Evolutionary conservation across 2,888 invertebrate species (phyloP), one percentile per base, ranked within the genome.

Genomic region (Oxystoma pomonae): DNA sequence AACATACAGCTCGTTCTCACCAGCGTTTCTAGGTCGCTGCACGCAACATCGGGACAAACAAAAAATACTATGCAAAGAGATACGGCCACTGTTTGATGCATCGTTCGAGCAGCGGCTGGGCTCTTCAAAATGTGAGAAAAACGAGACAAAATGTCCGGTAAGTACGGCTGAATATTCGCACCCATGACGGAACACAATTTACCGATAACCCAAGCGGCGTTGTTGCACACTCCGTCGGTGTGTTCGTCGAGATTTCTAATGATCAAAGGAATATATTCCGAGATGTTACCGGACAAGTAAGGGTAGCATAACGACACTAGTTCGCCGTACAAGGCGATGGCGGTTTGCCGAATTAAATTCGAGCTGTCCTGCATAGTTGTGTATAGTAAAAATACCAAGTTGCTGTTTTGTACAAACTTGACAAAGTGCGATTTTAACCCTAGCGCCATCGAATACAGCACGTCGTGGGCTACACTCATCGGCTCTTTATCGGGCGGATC

Each of bases 51-150:
- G 81, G 98, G 96, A 88, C 98, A 98, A 85, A 97, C 96, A 87
- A 92, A 94, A 87, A 98, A 98, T 86, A 99, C 92, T 84, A 98
- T 96, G 88, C 99, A 98, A 86, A 99, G 94, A 85, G 98, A 97
- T 84, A 99, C 97, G 84, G 98, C 98, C 80, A 98, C 98, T 78
- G 99, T 99, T 85, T 99, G 98, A 75, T 98, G 87, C 72, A 99
- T 86, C 3, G 98, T 98, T 84, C 98, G 96, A 50, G 98, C 96
- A 63, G 96, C 95, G 80, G 93, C 94, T 62, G 92, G 91, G 76
- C 91, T 89, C 81, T 97, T 96, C 76, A 99, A 94, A 67, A 97
- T 98, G 72, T 91, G 87, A 70, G 98, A 92, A 69, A 98, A 87
- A 77, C 94, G 91, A 69, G 85, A 89, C 67, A 98, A 84, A 73